phyloP scores from a whole-genome alignment of 2,888 invertebrate genomes.

The Catocala sponsa region DNA sequence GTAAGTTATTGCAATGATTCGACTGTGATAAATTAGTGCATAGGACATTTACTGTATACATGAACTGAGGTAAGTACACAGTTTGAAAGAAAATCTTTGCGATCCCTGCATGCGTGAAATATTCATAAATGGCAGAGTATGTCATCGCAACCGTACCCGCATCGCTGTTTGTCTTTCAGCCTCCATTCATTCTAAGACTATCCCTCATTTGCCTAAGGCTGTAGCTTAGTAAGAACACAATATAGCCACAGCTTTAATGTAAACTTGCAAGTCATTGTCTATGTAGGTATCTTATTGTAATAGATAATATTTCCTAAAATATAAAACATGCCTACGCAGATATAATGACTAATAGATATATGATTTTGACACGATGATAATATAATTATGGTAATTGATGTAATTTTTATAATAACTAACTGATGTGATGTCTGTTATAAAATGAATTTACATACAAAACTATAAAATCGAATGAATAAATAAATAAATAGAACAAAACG shows the following conservation, averaged over 20 bases:
- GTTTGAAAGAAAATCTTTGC: conserved; percentile 3
- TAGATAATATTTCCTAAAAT: no score
- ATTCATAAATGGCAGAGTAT: conserved; percentile 27
- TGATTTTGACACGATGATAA: neutral
- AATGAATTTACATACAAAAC: no score
- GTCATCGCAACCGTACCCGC: conserved; percentile 23
- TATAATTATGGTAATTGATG: neutral
- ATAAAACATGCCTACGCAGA: no score
- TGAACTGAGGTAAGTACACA: neutral
- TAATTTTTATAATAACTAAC: no score
- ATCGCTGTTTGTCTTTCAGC: conserved; percentile 31
- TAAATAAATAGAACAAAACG: no score
- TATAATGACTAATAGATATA: conserved; percentile 24
- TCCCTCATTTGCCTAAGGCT: conserved; percentile 58
- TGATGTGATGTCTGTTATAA: no score
- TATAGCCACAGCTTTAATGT: conserved; percentile 37
- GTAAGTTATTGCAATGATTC: no score
- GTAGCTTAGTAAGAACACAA: conserved; percentile 37
- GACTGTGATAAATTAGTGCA: no score
- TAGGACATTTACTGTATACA: no score
- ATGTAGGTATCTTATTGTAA: no score
- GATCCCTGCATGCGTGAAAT: conserved; percentile 20
- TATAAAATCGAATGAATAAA: no score
- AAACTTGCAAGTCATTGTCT: no score
- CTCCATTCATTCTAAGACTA: conserved; percentile 59